These are phyloP conservation scores for Eupithecia insigniata DNA, from an alignment of 2,888 invertebrate species.

Conservation along the genomic window DNA sequence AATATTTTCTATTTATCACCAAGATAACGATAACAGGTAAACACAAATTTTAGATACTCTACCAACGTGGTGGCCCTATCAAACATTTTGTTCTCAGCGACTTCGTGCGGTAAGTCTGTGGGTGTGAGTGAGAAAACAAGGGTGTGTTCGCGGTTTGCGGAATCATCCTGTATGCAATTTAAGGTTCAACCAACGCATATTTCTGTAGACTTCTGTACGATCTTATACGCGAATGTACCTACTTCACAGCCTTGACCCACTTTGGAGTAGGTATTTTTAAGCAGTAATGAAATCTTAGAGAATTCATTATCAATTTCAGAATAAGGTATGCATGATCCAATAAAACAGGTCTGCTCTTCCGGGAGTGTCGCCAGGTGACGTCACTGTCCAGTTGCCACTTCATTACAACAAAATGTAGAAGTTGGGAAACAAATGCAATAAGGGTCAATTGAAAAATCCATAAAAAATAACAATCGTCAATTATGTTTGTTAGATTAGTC, in stretches of 20 bases:
- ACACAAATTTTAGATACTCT: neutral
- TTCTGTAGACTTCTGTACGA: constrained; percentile 35
- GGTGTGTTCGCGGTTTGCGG: constrained; percentile 55
- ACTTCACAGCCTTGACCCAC: neutral
- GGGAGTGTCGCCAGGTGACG: too few relatives aligned
- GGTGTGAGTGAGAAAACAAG: constrained; percentile 56
- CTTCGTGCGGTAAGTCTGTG: constrained; percentile 21
- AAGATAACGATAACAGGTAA: too few relatives aligned
- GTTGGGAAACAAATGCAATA: too few relatives aligned
- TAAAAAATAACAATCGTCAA: too few relatives aligned
- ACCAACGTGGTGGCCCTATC: constrained; percentile 26
- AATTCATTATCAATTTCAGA: neutral
- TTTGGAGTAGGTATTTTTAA: neutral
- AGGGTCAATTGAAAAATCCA: too few relatives aligned
- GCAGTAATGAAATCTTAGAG: neutral
- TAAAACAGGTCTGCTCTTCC: too few relatives aligned
- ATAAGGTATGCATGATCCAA: too few relatives aligned
- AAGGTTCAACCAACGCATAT: constrained; percentile 44
- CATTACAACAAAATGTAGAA: too few relatives aligned
- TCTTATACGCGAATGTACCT: constrained; percentile 14
- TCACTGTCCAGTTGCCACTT: too few relatives aligned
- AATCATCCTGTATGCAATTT: constrained; percentile 67
- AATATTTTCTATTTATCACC: too few relatives aligned
- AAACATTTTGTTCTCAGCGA: constrained; percentile 12
- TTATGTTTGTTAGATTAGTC: too few relatives aligned